Conservation (phyloP, 2,113 vertebrate genomes). For the Cyprinus carpio region DNA sequence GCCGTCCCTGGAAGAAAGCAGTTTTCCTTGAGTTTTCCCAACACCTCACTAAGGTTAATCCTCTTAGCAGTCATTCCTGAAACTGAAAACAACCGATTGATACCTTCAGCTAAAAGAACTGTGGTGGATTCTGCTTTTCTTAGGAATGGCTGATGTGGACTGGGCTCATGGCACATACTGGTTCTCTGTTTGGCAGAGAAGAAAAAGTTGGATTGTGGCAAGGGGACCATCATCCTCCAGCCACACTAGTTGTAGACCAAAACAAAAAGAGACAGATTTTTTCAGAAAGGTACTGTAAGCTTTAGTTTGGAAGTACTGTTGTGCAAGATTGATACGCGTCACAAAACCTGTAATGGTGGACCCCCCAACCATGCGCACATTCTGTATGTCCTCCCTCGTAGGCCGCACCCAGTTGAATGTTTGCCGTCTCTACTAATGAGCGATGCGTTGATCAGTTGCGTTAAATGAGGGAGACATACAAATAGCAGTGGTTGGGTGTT, state of each 20-base stretch:
- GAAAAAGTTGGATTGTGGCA: neutral
- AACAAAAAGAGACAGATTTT: neutral
- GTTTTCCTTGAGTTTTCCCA: neutral
- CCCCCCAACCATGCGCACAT: too few relatives aligned
- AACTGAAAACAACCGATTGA: neutral
- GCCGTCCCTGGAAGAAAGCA: neutral
- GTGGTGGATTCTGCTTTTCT: neutral
- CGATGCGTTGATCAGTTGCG: too few relatives aligned
- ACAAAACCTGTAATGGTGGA: too few relatives aligned
- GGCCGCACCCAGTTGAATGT: too few relatives aligned
- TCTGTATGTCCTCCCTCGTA: too few relatives aligned
- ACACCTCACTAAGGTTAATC: neutral
- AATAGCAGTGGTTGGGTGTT: too few relatives aligned
- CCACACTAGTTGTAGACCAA: constrained; percentile 1
- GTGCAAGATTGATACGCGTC: too few relatives aligned
- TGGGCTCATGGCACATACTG: constrained; percentile 5
- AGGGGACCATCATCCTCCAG: neutral
- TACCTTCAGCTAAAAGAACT: neutral
- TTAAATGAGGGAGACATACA: neutral
- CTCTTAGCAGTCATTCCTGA: neutral
- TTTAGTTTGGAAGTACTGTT: neutral
- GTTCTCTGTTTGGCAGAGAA: constrained; percentile 6
- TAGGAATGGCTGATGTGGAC: constrained; percentile 31
- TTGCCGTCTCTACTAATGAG: too few relatives aligned
- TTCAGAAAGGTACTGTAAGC: neutral